Conservation (phyloP, 2,888 invertebrate species). For the Platerodrilus igneus region DNA sequence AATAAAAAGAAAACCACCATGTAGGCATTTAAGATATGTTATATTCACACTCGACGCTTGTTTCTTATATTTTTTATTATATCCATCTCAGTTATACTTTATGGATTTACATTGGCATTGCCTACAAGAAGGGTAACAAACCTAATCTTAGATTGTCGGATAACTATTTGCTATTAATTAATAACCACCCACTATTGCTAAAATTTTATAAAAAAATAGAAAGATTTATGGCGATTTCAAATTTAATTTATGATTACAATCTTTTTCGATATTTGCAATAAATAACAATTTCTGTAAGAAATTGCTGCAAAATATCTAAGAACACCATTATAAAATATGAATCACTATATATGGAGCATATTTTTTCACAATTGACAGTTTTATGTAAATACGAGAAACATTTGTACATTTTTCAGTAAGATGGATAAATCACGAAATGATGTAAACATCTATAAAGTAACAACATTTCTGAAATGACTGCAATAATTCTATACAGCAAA, state of each 20-base stretch:
- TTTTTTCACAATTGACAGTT: too few relatives aligned
- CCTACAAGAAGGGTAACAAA: constrained; percentile 9
- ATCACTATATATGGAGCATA: too few relatives aligned
- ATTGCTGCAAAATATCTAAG: too few relatives aligned
- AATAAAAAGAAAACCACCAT: constrained; percentile 31
- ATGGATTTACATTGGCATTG: constrained; percentile 1
- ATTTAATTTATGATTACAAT: constrained; percentile 17
- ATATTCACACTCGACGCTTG: constrained; percentile 32
- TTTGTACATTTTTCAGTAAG: too few relatives aligned
- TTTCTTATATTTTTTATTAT: constrained; percentile 27
- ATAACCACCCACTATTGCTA: constrained; percentile 23
- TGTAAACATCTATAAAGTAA: too few relatives aligned
- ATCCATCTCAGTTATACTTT: constrained; percentile 10
- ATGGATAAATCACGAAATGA: too few relatives aligned
- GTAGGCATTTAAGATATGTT: constrained; percentile 32
- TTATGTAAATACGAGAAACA: too few relatives aligned
- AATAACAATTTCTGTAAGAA: too few relatives aligned
- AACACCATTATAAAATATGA: too few relatives aligned
- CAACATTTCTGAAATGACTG: too few relatives aligned
- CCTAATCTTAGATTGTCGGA: constrained; percentile 16
- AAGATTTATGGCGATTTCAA: constrained; percentile 19
- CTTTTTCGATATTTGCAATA: constrained; percentile 9
- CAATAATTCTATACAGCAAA: too few relatives aligned
- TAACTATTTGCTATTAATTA: constrained; percentile 26
- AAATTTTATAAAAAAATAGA: constrained; percentile 18